Base-by-base conservation (phyloP, 2,113 vertebrate genomes). In the Rhinolophus ferrumequinum region DNA sequence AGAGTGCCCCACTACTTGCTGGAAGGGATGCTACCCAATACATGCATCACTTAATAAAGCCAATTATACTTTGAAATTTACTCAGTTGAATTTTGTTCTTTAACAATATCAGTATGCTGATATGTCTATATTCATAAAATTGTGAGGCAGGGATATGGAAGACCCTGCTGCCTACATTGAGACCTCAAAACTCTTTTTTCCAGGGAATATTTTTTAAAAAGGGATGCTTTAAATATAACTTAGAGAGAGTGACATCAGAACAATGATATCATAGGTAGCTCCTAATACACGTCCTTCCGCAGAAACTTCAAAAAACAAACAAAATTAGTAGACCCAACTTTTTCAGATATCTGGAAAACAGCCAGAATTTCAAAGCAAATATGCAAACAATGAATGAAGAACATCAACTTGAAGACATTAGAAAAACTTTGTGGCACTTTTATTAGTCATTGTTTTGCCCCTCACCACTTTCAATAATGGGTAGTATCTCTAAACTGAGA, bases 101-200 rank as follows among this genome's bases (percentile, higher is more conserved):
- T 50, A 76, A 76, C 16, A 76, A 0, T 35, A 47, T 77, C 11
- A 30, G 24, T 35, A 52, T 54, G 58, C 4, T 0, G 79, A 21
- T 28, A 90, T 12, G 15, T 77, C 2, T 62, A 69, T 56, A 64
- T 28, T 67, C 14, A 64, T 79, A 87, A 85, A 58, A 64, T 5
- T 19, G 0, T 58, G 6, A 93, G 2, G 9, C 2, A 79, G 13
- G 70, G 5, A 38, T 24, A 14, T 33, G 8, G 14, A 64, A 87
- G 66, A 1, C 0, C 10, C 0, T 62, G 52, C 9, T 67, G 3
- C 8, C 10, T n/a, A 5, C 13, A 47, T 3, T 80, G 30, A 86
- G 1, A 70, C 2, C 10, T n/a, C 1, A 62, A 80, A 19, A 0
- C 3, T 24, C 14, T 84, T 84, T 84, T 93, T 2, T 76, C 5